Conservation (phyloP, 2,113 vertebrate species). For the Ploceus nigricollis region DNA sequence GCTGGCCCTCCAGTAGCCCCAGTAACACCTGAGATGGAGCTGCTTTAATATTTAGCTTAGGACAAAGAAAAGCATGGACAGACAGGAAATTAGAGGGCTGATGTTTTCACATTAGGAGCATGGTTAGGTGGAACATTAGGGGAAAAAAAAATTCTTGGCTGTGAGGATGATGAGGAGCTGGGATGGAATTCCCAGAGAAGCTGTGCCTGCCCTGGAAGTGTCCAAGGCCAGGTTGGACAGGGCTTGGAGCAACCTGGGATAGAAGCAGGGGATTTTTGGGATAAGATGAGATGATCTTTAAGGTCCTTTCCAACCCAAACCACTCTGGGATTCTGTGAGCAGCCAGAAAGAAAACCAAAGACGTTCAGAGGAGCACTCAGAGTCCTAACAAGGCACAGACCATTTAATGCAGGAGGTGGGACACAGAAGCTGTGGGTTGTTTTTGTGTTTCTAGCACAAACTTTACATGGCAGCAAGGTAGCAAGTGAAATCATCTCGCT, state of each 20-base stretch:
- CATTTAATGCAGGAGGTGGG: background rate
- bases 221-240: background rate
- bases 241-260: background rate
- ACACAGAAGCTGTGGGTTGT: fast-evolving
- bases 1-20: background rate
- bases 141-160: background rate
- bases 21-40: background rate
- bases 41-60: background rate
- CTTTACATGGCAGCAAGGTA: background rate
- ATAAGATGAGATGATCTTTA: background rate
- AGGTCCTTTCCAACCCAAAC: background rate
- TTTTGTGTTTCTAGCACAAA: background rate
- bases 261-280: background rate
- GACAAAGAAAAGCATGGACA: fast-evolving
- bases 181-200: background rate
- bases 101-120: background rate
- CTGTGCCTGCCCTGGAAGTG: background rate
- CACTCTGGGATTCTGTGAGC: background rate
- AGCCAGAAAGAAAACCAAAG: background rate
- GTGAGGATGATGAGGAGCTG: background rate
- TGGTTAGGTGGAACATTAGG: background rate
- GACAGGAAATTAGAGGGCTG: background rate
- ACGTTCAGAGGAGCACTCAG: no score
- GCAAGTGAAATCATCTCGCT: background rate
- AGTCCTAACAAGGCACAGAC: background rate